phyloP scores from a whole-genome alignment of 1,140 invertebrate species.

The Charaxes varanes region DNA sequence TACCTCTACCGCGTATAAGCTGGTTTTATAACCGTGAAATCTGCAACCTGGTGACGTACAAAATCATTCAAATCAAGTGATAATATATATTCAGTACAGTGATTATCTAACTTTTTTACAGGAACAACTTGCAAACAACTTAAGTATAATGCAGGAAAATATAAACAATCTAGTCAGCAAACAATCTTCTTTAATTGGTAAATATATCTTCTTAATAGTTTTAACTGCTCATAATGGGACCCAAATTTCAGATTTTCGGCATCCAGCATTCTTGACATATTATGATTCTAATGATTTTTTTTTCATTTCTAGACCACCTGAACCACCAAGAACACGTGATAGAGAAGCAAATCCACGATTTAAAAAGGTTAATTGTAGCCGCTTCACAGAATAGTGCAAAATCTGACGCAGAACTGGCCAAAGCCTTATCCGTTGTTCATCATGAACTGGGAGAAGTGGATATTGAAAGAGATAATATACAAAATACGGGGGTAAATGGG shows the following conservation, averaged over 20 bases:
- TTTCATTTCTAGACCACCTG: slow-evolving; percentile 45
- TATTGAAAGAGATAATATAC: slow-evolving; percentile 29
- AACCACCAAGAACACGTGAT: slow-evolving; percentile 51
- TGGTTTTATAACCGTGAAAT: too few relatives aligned
- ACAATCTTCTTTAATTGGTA: slow-evolving; percentile 54
- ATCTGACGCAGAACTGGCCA: slow-evolving; percentile 53
- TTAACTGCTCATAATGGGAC: slow-evolving; percentile 3
- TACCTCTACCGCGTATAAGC: too few relatives aligned
- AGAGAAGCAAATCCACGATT: slow-evolving; percentile 44
- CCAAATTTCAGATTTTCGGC: too few relatives aligned
- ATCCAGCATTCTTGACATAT: too few relatives aligned
- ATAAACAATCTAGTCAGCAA: slow-evolving; percentile 53
- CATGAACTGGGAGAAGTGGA: slow-evolving; percentile 48
- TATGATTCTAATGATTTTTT: slow-evolving; percentile 2
- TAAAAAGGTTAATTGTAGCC: slow-evolving; percentile 39
- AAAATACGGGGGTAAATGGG: slow-evolving; percentile 33
- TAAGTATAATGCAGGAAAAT: slow-evolving; percentile 53
- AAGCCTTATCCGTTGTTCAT: slow-evolving; percentile 46
- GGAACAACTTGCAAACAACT: slow-evolving; percentile 55
- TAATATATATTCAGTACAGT: too few relatives aligned
- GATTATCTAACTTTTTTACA: too few relatives aligned
- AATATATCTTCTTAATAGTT: slow-evolving; percentile 4
- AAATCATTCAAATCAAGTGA: too few relatives aligned
- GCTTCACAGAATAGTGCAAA: slow-evolving; percentile 51
- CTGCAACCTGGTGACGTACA: too few relatives aligned